Evolutionary conservation across 2,888 invertebrate species (phyloP), one percentile per base, ranked within the genome.

Genomic region (Petrolisthes manimaculis): DNA sequence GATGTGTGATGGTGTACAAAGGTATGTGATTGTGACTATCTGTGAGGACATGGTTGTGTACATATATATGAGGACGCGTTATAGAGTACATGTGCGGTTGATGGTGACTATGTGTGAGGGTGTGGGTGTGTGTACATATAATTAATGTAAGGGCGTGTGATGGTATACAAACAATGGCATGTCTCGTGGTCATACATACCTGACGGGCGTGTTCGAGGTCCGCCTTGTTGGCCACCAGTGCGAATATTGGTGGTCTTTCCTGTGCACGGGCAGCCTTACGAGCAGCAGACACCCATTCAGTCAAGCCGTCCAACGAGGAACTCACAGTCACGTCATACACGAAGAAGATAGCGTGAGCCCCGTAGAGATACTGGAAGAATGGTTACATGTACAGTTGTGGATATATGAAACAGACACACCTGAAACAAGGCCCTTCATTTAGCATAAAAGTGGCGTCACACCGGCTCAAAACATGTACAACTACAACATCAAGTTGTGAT

Each of bases 301-400:
- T 94, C 24, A 97, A 93, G 92, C 95, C 95, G 87, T 96, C 96
- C 93, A 97, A 97, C 93, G 96, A 97, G 91, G 95, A 94, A 81
- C 95, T 94, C 92, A 96, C 96, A 56, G 97, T 97, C 85, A 97
- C 95, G 92, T 97, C 97, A 92, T 97, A 97, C 0, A 97, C 96
- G 91, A 97, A 94, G 84, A 97, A 93, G 84, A 97, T 94, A 84
- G 89, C 90, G 84, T 91, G 89, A 14, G 90, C 89, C 74, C 90
- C 90, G 89, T 91, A 91, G 74, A 91, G 87, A 37, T 91, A 91
- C 89, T 89, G 88, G 4, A 24, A 37, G 54, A 82, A 37, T 21
- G 51, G 21, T 6, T 37, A 67, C 67, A 67, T 67, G 67, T 67
- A 14, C 12, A 12, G 67, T 67, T 12, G 18, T 2, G 37, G 37